Evolutionary conservation across 2,888 invertebrate genomes (phyloP).

Genomic region (Protophormia terraenovae): DNA sequence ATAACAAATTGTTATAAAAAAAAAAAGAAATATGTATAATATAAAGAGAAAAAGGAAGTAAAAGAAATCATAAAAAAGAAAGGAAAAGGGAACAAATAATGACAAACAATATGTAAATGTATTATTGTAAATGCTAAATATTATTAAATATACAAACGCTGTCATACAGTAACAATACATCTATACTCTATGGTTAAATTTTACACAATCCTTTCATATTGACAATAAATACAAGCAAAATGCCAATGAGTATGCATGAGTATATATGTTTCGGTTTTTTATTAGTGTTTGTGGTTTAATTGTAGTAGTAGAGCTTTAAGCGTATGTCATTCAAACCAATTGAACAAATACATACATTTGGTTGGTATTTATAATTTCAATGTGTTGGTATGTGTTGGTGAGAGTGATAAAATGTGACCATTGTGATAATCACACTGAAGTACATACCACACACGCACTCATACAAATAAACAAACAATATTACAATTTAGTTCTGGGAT

Average conservation of each 20-base stretch:
- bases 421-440: background rate
- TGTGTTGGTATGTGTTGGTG: background rate
- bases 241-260: background rate
- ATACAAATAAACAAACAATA: background rate
- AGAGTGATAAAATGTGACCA: background rate
- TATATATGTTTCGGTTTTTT: background rate
- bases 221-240: background rate
- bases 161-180: background rate
- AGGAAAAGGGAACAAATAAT: background rate
- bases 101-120: background rate
- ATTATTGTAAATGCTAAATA: background rate
- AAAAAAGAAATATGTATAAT: background rate
- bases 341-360: background rate
- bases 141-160: background rate
- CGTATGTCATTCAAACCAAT: constrained; percentile 8
- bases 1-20: constrained; percentile 38
- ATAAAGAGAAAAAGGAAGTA: background rate
- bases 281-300: constrained; percentile 6
- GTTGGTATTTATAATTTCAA: background rate
- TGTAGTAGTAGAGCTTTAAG: background rate
- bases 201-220: background rate
- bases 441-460: background rate
- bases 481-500: background rate
- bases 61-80: background rate
- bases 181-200: background rate